Evolutionary conservation across 2,888 invertebrate genomes (phyloP).

Genomic region (Ypsolopha sequella): DNA sequence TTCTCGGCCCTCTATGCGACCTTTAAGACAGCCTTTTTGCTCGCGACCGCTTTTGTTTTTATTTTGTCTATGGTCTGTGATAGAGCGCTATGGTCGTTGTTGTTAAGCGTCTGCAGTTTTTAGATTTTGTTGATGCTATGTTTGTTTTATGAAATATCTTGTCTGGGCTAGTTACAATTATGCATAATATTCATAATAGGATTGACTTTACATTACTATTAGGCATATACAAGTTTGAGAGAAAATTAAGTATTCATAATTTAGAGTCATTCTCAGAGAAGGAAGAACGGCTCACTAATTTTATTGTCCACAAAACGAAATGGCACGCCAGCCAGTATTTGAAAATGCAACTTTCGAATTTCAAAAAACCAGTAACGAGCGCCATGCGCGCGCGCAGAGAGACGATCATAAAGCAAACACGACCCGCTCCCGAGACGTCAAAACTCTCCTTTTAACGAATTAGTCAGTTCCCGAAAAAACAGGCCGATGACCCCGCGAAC

Average conservation of each 20-base stretch:
- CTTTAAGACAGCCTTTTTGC: conserved; percentile 19
- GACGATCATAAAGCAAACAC: conserved; percentile 24
- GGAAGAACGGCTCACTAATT: too few relatives aligned
- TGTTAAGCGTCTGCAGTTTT: neutral
- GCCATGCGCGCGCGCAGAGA: conserved; percentile 10
- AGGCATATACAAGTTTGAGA: too few relatives aligned
- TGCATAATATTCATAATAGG: too few relatives aligned
- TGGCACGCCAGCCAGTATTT: neutral
- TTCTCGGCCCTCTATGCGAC: conserved; percentile 14
- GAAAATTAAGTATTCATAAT: too few relatives aligned
- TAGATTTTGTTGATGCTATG: too few relatives aligned
- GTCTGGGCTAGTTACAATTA: too few relatives aligned
- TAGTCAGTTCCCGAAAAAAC: conserved; percentile 67
- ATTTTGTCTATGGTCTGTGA: neutral
- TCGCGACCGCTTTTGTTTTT: conserved; percentile 9
- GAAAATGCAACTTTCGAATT: neutral
- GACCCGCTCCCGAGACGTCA: conserved; percentile 23
- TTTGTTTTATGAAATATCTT: too few relatives aligned
- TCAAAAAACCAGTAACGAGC: neutral
- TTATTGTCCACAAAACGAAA: too few relatives aligned
- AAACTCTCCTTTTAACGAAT: conserved; percentile 51
- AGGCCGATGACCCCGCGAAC: conserved; percentile 55
- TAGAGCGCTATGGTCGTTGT: neutral
- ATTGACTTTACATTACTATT: too few relatives aligned
- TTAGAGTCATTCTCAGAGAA: too few relatives aligned